These are phyloP conservation scores for Pectinophora gossypiella DNA, from an alignment of 1,140 invertebrate genomes.

Conservation along the genomic window DNA sequence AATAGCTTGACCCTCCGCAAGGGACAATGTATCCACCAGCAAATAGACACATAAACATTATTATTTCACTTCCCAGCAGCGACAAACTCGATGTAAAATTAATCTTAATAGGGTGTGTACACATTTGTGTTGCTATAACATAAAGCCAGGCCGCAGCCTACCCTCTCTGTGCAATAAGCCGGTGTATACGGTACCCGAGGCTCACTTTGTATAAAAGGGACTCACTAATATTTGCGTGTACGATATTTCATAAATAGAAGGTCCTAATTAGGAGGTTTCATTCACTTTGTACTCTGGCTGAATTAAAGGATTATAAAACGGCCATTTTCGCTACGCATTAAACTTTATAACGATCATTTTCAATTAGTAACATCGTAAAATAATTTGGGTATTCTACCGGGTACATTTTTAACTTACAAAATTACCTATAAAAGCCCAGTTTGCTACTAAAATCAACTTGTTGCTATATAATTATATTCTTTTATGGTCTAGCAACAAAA, in stretches of 20 bases:
- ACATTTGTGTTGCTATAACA: constrained; percentile 2
- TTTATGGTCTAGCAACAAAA: too few species aligned
- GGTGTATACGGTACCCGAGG: neutral
- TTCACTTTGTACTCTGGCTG: neutral
- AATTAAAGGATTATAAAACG: neutral
- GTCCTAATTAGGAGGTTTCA: neutral
- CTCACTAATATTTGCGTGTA: constrained; percentile 33
- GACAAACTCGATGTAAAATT: neutral
- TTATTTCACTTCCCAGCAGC: neutral
- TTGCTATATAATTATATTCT: too few species aligned
- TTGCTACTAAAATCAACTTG: too few species aligned
- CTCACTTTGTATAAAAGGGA: constrained; percentile 28
- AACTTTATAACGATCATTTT: neutral
- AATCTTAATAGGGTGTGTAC: constrained; percentile 14
- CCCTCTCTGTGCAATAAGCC: neutral
- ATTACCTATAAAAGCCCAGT: too few species aligned
- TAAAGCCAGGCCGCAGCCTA: constrained; percentile 14
- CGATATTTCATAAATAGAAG: constrained; percentile 17
- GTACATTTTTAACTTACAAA: too few species aligned
- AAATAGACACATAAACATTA: too few species aligned
- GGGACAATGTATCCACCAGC: too few species aligned
- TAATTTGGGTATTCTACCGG: too few species aligned
- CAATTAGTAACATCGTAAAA: too few species aligned
- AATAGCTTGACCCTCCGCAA: too few species aligned
- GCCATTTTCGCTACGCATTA: neutral